Conservation (phyloP, 2,113 vertebrate species). For the Pholis gunnellus region DNA sequence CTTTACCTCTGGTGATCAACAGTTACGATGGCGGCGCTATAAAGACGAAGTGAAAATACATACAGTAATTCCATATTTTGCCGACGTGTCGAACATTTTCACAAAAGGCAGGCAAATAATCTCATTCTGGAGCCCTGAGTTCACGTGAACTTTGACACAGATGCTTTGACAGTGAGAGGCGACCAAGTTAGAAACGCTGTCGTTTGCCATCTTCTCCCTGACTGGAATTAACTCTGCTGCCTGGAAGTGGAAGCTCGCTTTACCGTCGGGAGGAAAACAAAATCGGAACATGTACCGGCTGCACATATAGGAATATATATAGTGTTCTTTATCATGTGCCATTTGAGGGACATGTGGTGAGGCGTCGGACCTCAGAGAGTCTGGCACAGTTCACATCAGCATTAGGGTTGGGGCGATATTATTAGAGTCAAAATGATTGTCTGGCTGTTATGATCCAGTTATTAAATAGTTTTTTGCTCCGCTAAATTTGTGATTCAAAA, state of each 20-base stretch:
- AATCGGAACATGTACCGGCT: neutral
- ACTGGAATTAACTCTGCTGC: constrained; percentile 18
- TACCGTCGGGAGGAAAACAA: constrained; percentile 24
- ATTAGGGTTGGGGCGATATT: neutral
- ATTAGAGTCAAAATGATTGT: neutral
- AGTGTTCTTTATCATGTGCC: neutral
- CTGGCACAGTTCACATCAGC: neutral
- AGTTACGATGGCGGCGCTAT: neutral
- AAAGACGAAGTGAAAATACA: neutral
- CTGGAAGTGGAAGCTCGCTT: constrained; percentile 28
- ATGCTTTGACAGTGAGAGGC: constrained; percentile 44
- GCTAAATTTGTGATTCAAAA: neutral
- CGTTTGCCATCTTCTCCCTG: constrained; percentile 1
- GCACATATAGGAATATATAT: too few species aligned
- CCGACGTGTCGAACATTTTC: neutral
- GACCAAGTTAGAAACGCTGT: constrained; percentile 13
- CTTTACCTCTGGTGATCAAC: constrained; percentile 1
- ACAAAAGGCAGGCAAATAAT: neutral
- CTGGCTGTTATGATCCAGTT: neutral
- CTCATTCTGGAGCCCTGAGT: neutral
- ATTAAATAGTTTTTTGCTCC: neutral
- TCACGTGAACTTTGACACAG: constrained; percentile 62
- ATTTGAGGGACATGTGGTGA: neutral
- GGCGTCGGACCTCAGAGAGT: neutral
- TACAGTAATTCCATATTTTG: neutral